Evolutionary conservation across 2,888 invertebrate species (phyloP), one percentile per base, ranked within the genome.

Genomic region (Scrobipalpa atriplicella): DNA sequence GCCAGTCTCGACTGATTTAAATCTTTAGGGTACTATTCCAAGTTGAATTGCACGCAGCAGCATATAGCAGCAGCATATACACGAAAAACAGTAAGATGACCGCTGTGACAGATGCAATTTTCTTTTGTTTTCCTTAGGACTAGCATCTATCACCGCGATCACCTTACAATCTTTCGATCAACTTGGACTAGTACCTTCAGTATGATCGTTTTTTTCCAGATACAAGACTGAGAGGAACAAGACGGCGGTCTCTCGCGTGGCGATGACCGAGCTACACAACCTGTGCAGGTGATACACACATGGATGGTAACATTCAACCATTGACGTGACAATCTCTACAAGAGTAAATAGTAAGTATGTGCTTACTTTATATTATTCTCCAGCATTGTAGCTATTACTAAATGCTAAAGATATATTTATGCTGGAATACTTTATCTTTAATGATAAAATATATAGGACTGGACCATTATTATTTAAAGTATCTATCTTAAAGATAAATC

Each of bases 221-320:
- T 92, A 89, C 72, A 91, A 90, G 71, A 76, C 78, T 11, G 92
- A 93, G 72, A 86, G 83, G 67, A 92, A 86, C 69, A 89, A 85
- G 72, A 89, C 89, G 0, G n/a, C 86, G 0, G 79, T 78, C 13
- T 88, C 92, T 0, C 87, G 90, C 69, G 75, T 83, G 0, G 91
- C 91, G 13, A 89, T 92, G 85, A 78, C 85, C 0, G 93, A 93
- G 68, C 82, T 93, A 0, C 80, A 81, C 0, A 87, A 82, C 66
- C 77, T 92, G 54, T 83, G 87, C 66, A 86, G 90, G 79, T 92
- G 90, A 92, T 86, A 81, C 71, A 73, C 69, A 68, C 65, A 36
- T 13, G 19, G 60, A 60, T 2, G 51, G 16, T 68, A 9, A 13
- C 36, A 16, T 56, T 65, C 21, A 11, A 13, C 5, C 8, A 10